These are phyloP conservation scores for Euplagia quadripunctaria DNA, from an alignment of 2,888 invertebrate species.

Conservation along the genomic window DNA sequence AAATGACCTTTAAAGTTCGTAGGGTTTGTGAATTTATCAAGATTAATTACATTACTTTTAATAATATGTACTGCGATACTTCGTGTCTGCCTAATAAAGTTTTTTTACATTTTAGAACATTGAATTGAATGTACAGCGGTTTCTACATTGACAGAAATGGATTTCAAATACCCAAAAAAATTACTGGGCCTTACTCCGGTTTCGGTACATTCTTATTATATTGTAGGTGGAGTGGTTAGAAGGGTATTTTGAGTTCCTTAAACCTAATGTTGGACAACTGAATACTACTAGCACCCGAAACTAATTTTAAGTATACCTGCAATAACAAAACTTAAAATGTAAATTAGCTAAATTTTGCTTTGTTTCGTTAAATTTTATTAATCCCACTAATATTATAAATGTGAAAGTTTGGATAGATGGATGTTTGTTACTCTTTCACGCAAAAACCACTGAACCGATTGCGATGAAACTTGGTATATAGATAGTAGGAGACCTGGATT, in stretches of 20 bases:
- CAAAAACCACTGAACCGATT: too few species aligned
- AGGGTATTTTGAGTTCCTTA: neutral
- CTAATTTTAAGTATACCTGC: neutral
- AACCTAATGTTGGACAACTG: neutral
- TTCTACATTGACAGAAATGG: neutral
- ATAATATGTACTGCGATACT: neutral
- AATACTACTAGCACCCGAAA: neutral
- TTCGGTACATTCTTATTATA: neutral
- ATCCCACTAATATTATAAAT: too few species aligned
- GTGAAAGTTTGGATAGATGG: too few species aligned
- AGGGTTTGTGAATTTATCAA: constrained; percentile 20
- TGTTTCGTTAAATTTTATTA: too few species aligned
- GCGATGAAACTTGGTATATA: too few species aligned
- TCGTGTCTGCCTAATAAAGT: neutral
- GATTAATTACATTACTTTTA: constrained; percentile 20
- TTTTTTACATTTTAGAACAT: neutral
- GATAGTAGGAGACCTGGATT: too few species aligned
- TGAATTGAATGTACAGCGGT: neutral
- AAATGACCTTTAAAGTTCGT: constrained; percentile 26
- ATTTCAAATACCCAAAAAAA: neutral
- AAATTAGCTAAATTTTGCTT: neutral
- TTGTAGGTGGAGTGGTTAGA: neutral
- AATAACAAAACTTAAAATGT: neutral
- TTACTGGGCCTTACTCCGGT: neutral
- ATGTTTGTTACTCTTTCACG: too few species aligned